These are phyloP conservation scores for Watsonalla binaria DNA, from an alignment of 2,888 invertebrate genomes.

Conservation along the genomic window DNA sequence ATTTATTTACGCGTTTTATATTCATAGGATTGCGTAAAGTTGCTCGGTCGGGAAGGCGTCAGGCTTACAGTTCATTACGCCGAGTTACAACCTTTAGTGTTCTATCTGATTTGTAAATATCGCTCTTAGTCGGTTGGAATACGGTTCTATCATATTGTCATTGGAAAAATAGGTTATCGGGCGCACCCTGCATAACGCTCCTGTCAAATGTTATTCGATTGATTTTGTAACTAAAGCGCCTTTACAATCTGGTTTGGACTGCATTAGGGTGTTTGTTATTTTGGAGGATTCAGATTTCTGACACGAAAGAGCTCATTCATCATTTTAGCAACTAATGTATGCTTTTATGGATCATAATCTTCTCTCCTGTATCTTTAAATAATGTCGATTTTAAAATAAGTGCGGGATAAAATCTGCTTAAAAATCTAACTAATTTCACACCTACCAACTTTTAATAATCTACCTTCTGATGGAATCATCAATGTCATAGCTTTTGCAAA, in stretches of 20 bases:
- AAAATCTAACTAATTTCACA: no score
- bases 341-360: no score
- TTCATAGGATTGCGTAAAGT: conserved; percentile 69
- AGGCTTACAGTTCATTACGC: conserved; percentile 70
- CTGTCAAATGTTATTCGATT: conserved; percentile 55
- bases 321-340: no score
- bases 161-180: conserved; percentile 48
- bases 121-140: conserved; percentile 28
- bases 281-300: no score
- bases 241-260: conserved; percentile 33
- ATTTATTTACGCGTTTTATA: conserved; percentile 78
- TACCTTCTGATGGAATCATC: background rate
- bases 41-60: conserved; percentile 56
- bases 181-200: conserved; percentile 59
- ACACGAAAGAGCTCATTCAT: no score
- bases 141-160: conserved; percentile 20
- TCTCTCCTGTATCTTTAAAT: no score
- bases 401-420: no score
- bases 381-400: no score
- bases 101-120: conserved; percentile 28
- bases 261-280: conserved; percentile 10
- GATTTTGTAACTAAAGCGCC: conserved; percentile 53
- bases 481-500: conserved; percentile 10
- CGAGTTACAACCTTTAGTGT: conserved; percentile 41
- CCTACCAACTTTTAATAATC: no score